These are phyloP conservation scores for Neopelma chrysocephalum DNA, from an alignment of 2,797 vertebrate genomes.

Conservation along the genomic window DNA sequence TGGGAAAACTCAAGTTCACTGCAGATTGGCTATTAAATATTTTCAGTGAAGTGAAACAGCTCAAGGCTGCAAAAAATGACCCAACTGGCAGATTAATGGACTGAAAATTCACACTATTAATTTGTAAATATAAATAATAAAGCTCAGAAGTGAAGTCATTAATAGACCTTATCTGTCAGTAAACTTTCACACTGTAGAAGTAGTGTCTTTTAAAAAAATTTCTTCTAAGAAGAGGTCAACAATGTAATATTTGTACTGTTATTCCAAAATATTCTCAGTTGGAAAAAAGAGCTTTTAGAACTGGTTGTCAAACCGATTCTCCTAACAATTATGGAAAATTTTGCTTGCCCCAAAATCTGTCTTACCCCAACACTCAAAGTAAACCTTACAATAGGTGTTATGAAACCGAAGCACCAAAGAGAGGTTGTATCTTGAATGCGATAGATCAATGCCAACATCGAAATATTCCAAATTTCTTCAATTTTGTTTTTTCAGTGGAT, in stretches of 20 bases:
- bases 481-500: not conserved
- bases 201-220: not conserved
- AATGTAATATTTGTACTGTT: not conserved
- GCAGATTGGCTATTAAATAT: conserved; percentile 1
- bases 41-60: conserved; percentile 21
- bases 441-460: not conserved
- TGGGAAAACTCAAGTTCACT: not conserved
- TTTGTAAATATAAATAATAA: conserved; percentile 41
- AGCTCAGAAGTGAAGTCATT: conserved; percentile 5
- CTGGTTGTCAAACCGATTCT: not conserved
- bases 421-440: not conserved
- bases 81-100: conserved; percentile 9
- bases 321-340: not conserved
- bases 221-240: not conserved
- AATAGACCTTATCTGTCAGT: not conserved
- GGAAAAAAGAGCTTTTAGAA: not conserved
- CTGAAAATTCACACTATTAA: not conserved
- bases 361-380: not conserved
- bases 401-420: not conserved
- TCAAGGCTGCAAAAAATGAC: conserved; percentile 8
- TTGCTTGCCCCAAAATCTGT: not conserved
- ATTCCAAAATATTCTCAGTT: not conserved
- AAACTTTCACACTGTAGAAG: not conserved
- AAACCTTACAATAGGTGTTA: not conserved
- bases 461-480: not conserved